These are phyloP conservation scores for Phymatocera aterrima DNA, from an alignment of 2,888 invertebrate genomes.

Conservation along the genomic window DNA sequence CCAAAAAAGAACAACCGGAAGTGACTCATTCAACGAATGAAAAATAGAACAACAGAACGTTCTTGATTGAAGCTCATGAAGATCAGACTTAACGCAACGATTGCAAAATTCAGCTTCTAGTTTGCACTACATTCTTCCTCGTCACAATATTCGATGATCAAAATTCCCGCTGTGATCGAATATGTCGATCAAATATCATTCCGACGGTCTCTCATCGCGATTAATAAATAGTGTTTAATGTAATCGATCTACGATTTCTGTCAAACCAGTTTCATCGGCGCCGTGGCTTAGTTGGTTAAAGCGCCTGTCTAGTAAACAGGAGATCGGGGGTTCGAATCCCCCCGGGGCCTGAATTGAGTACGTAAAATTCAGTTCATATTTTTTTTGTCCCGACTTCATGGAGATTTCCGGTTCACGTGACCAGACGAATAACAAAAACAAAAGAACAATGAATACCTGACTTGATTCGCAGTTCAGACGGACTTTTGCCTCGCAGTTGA, in stretches of 20 bases:
- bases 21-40: too few relatives aligned
- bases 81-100: background rate
- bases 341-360: constrained; percentile 76
- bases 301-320: constrained; percentile 85
- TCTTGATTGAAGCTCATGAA: background rate
- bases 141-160: background rate
- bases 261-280: too few relatives aligned
- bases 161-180: background rate
- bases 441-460: background rate
- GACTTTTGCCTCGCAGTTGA: background rate
- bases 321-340: constrained; percentile 83
- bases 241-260: too few relatives aligned
- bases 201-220: too few relatives aligned
- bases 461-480: too few relatives aligned
- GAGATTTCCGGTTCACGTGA: too few relatives aligned
- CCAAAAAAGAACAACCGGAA: background rate
- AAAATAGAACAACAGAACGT: background rate
- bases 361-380: background rate
- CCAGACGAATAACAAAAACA: too few relatives aligned
- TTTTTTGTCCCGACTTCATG: background rate
- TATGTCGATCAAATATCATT: too few relatives aligned
- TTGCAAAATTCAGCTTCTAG: background rate
- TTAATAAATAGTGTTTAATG: too few relatives aligned
- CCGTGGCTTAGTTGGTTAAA: constrained; percentile 89
- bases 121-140: background rate